Percentiles rank a stretch among this genome's conserved stretches.
Conservation (phyloP, 1,140 invertebrate genomes). For the Rhyacophila brunnea region DNA sequence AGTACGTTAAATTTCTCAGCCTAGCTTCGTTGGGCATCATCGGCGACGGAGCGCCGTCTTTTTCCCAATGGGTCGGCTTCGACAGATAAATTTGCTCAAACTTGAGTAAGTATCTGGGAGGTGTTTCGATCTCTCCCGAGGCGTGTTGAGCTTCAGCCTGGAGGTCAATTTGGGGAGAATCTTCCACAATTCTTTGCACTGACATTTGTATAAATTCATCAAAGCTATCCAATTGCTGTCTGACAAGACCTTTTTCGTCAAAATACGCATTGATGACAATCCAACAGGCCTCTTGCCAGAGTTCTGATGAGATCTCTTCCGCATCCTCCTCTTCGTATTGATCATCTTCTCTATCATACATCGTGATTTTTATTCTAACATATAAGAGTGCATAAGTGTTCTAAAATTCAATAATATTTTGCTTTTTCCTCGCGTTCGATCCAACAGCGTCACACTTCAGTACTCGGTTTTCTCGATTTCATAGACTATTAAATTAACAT, state of each 20-base stretch:
- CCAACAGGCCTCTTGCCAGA: slow-evolving; percentile 99
- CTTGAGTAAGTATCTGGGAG: slow-evolving; percentile 88
- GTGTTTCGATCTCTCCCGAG: slow-evolving; percentile 87
- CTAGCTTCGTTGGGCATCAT: slow-evolving; percentile 99
- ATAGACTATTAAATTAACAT: neutral
- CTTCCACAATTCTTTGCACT: slow-evolving; percentile 97
- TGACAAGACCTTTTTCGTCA: slow-evolving; percentile 98
- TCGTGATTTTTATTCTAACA: slow-evolving; percentile 20
- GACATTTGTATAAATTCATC: slow-evolving; percentile 99
- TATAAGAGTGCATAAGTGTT: neutral
- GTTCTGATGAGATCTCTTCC: slow-evolving; percentile 89
- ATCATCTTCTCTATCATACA: slow-evolving; percentile 58
- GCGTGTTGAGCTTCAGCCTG: slow-evolving; percentile 97
- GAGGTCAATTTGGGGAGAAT: slow-evolving; percentile 95
- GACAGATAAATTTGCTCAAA: slow-evolving; percentile 99
- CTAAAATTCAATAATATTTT: neutral
- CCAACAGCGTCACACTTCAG: too few species aligned
- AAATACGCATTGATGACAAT: slow-evolving; percentile 99
- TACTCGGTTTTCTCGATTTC: neutral
- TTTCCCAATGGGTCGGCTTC: slow-evolving; percentile 99
- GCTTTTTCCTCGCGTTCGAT: too few species aligned
- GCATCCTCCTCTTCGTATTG: slow-evolving; percentile 75
- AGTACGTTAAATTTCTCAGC: slow-evolving; percentile 86
- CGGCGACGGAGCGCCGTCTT: slow-evolving; percentile 95
- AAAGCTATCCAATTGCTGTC: slow-evolving; percentile 97